Evolutionary conservation across 1,140 invertebrate species (phyloP), one percentile per base, ranked within the genome.

Genomic region (Cherax quadricarinatus): DNA sequence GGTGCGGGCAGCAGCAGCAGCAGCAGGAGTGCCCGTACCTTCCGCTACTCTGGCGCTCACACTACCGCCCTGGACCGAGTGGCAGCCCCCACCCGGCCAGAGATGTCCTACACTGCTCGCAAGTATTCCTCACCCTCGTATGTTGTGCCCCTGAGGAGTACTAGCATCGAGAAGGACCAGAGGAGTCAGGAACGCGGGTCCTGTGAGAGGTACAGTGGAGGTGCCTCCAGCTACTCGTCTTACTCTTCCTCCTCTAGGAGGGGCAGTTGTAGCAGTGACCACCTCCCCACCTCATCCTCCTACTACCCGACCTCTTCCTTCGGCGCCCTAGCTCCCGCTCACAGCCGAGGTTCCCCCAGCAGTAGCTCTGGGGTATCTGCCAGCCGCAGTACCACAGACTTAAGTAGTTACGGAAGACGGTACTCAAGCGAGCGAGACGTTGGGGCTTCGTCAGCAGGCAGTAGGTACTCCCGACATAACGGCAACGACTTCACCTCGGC

Each of bases 31-130:
- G 30, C 62, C n/a, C 89, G 89, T 16, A 66, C 14, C 18, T 66
- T 66, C 18, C 84, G 84, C 6, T 91, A 91, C 84, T 91, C 89
- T n/a, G 89, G 89, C 18, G 83, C 89, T 9, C 89, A 86, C 83
- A 91, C 89, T 53, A 86, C 89, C 62, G 89, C 75, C 57, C 85
- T 91, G 30, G 89, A 91, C 75, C 57, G 73, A 6, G 48, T 86
- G 21, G 18, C 89, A 0, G 86, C 81, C 48, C 87, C 93, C 4
- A 30, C 86, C 1, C 57, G 62, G 53, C 87, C 93, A 1, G 90
- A 91, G 75, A 93, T 93, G 86, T 92, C 93, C 41, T 89, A 93
- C 89, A 92, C 91, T 24, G 91, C 92, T 60, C 24, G 91, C 48
- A 93, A 93, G 57, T 93, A 93, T 87, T 90, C 91, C 3, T 90